phyloP scores from a whole-genome alignment of 2,888 invertebrate genomes.

The Lapara coniferarum region DNA sequence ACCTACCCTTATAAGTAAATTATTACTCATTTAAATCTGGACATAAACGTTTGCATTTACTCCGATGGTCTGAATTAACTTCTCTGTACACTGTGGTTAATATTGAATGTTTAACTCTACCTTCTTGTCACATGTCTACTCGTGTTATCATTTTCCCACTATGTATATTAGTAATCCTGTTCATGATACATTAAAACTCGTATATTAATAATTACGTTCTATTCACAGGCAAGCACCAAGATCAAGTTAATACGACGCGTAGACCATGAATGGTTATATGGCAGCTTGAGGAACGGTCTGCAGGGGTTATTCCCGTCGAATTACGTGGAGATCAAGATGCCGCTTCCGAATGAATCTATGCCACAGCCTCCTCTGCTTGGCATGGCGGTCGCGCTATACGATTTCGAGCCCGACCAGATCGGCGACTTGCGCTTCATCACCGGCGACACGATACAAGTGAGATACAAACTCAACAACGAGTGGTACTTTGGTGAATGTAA shows the following conservation, averaged over 20 bases:
- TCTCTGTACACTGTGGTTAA: too few species aligned
- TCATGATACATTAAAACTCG: too few species aligned
- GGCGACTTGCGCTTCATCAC: conserved; percentile 67
- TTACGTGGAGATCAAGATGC: conserved; percentile 90
- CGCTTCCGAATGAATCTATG: conserved; percentile 77
- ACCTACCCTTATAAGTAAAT: too few species aligned
- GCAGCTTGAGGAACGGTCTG: conserved; percentile 85
- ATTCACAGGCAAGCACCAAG: conserved; percentile 87
- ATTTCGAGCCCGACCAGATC: conserved; percentile 85
- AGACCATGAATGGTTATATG: conserved; percentile 92
- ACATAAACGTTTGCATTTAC: too few species aligned
- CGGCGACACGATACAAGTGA: conserved; percentile 83
- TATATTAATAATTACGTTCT: background rate
- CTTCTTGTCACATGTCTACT: too few species aligned
- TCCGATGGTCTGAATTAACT: too few species aligned
- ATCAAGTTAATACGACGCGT: conserved; percentile 88
- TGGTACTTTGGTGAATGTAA: conserved; percentile 91
- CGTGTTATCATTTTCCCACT: too few species aligned
- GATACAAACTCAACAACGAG: conserved; percentile 88
- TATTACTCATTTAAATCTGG: too few species aligned
- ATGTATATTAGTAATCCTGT: too few species aligned
- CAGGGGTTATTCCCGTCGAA: conserved; percentile 93
- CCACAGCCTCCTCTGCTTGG: conserved; percentile 50
- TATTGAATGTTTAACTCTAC: too few species aligned
- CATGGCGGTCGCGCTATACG: conserved; percentile 86